Conservation (phyloP, 2,888 invertebrate genomes). For the Zaprionus obscuricornis region DNA sequence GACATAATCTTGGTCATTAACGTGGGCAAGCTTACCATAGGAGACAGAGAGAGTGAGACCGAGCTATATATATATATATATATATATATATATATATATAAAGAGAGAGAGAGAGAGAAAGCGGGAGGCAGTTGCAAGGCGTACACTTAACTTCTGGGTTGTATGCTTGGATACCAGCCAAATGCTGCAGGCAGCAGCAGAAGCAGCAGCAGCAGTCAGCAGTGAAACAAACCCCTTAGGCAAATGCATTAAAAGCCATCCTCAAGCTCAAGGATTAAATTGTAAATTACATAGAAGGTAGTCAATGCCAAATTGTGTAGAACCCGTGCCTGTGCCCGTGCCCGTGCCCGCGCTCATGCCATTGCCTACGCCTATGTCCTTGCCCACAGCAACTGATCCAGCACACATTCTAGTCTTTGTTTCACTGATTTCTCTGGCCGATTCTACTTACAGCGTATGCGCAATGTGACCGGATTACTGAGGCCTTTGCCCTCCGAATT, state of each 20-base stretch:
- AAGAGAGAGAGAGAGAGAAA: neutral
- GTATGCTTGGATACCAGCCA: slow-evolving; percentile 64
- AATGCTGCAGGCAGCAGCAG: too few relatives aligned
- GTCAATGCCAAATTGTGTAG: slow-evolving; percentile 67
- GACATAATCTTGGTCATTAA: slow-evolving; percentile 76
- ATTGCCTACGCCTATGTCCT: too few relatives aligned
- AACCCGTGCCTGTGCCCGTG: too few relatives aligned
- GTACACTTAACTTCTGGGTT: slow-evolving; percentile 39
- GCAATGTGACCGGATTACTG: slow-evolving; percentile 88
- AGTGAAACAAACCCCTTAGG: slow-evolving; percentile 22
- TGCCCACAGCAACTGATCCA: slow-evolving; percentile 5
- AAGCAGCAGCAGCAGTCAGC: slow-evolving; percentile 31
- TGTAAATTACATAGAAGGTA: slow-evolving; percentile 72
- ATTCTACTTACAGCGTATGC: slow-evolving; percentile 88
- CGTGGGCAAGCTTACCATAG: slow-evolving; percentile 25
- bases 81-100: too few relatives aligned
- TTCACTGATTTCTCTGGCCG: slow-evolving; percentile 25
- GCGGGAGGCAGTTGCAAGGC: slow-evolving; percentile 1
- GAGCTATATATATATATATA: too few relatives aligned
- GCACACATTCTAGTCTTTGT: slow-evolving; percentile 1
- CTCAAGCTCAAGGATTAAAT: slow-evolving; percentile 77
- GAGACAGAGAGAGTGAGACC: neutral
- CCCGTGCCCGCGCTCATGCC: too few relatives aligned
- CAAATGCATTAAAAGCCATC: slow-evolving; percentile 72
- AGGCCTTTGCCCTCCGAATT: slow-evolving; percentile 93